A percentile compares a stretch with the other conserved stretches of the same genome.
phyloP scores from a whole-genome alignment of 2,113 vertebrate species.

The Eidolon helvum region DNA sequence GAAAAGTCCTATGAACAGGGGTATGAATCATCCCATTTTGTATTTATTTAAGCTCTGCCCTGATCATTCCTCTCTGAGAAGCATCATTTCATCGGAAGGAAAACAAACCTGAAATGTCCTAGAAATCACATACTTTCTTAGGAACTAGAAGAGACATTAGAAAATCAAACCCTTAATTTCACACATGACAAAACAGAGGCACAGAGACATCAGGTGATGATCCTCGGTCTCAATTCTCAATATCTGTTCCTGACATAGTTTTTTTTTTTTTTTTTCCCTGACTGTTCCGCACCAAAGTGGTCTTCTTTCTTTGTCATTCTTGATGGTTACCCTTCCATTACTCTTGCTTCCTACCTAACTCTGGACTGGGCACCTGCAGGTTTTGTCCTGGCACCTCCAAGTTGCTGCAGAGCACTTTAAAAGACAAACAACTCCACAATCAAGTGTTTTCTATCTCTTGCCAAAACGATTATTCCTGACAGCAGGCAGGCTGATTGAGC shows the following conservation, averaged over 20 bases:
- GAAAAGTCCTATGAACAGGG: constrained; percentile 58
- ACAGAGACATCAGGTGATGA: neutral
- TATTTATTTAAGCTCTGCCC: constrained; percentile 36
- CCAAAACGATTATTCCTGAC: constrained; percentile 71
- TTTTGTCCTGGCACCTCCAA: constrained; percentile 46
- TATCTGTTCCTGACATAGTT: neutral
- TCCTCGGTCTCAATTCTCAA: constrained; percentile 12
- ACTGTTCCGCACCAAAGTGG: neutral
- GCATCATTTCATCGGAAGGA: constrained; percentile 52
- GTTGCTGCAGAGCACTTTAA: constrained; percentile 58
- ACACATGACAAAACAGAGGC: neutral
- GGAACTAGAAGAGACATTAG: neutral
- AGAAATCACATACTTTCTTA: constrained; percentile 51
- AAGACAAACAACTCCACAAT: constrained; percentile 52
- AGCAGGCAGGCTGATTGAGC: constrained; percentile 58
- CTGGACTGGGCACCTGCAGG: neutral
- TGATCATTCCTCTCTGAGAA: constrained; percentile 55
- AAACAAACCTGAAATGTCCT: constrained; percentile 48
- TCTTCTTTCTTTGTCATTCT: neutral
- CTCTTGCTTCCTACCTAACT: neutral
- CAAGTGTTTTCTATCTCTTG: constrained; percentile 61
- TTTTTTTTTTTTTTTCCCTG: neutral
- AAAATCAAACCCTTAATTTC: constrained; percentile 48
- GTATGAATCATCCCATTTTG: constrained; percentile 51
- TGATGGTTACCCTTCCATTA: neutral